Evolutionary conservation across 2,888 invertebrate genomes (phyloP).

Genomic region (Blera fallax): DNA sequence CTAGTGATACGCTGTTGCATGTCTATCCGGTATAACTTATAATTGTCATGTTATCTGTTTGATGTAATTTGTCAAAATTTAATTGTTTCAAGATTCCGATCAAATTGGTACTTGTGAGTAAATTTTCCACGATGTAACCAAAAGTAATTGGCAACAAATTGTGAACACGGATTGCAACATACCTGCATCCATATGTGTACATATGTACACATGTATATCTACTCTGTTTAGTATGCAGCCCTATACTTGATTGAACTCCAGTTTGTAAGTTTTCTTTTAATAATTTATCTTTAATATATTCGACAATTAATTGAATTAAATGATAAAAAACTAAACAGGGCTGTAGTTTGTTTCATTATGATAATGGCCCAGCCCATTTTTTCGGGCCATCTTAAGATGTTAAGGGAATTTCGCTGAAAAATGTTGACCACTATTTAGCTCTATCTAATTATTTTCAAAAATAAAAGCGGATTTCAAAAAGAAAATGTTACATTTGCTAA

Average conservation of each 20-base stretch:
- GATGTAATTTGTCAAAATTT: conserved; percentile 29
- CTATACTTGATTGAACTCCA: too few species aligned
- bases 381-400: too few species aligned
- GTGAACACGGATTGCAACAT: neutral
- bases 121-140: neutral
- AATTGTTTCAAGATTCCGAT: conserved; percentile 3
- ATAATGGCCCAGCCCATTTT: too few species aligned
- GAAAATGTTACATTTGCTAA: too few species aligned
- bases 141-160: neutral
- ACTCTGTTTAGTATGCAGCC: too few species aligned
- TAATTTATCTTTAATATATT: neutral
- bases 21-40: neutral
- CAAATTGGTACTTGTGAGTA: neutral
- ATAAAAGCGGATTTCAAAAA: too few species aligned
- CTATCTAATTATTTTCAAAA: too few species aligned
- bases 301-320: conserved; percentile 2
- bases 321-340: neutral
- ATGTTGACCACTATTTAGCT: too few species aligned
- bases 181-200: neutral
- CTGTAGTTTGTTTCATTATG: too few species aligned
- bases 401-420: too few species aligned
- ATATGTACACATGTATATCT: too few species aligned
- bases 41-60: conserved; percentile 8
- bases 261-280: neutral
- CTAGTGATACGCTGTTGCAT: neutral